These are phyloP conservation scores for Rhabdornis inornatus DNA, from an alignment of 2,113 vertebrate species.

Conservation along the genomic window DNA sequence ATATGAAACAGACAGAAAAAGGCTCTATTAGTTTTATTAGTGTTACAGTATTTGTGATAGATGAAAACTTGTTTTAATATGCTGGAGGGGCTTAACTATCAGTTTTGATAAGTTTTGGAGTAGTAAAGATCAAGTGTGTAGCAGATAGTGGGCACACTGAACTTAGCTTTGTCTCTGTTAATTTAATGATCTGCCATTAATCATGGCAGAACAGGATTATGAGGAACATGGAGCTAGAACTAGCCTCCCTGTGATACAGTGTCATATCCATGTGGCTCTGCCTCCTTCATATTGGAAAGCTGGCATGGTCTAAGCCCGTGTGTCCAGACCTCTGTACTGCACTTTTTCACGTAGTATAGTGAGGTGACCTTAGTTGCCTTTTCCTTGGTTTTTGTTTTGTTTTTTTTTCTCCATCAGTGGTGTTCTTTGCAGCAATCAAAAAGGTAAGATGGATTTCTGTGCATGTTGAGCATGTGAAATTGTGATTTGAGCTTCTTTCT, in stretches of 20 bases:
- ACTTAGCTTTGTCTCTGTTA: neutral
- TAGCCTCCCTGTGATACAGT: neutral
- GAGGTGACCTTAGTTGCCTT: neutral
- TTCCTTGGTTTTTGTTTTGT: no score
- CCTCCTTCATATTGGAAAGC: neutral
- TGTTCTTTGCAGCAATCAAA: neutral
- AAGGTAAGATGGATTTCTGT: neutral
- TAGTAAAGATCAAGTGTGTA: neutral
- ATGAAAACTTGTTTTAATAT: neutral
- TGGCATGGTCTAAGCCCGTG: neutral
- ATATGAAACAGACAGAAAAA: neutral
- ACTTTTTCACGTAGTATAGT: neutral
- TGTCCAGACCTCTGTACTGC: neutral
- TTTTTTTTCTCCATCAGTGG: neutral
- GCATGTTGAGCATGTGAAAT: neutral
- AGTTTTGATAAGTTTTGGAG: neutral
- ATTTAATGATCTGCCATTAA: neutral
- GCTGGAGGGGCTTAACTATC: neutral
- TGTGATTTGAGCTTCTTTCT: neutral
- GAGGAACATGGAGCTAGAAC: neutral
- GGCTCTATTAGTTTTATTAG: neutral
- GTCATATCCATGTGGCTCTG: neutral
- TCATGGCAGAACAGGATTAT: neutral
- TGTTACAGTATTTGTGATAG: fast-evolving
- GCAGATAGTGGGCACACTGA: neutral